phyloP scores from a whole-genome alignment of 2,888 invertebrate genomes.

The Rhagium mordax region DNA sequence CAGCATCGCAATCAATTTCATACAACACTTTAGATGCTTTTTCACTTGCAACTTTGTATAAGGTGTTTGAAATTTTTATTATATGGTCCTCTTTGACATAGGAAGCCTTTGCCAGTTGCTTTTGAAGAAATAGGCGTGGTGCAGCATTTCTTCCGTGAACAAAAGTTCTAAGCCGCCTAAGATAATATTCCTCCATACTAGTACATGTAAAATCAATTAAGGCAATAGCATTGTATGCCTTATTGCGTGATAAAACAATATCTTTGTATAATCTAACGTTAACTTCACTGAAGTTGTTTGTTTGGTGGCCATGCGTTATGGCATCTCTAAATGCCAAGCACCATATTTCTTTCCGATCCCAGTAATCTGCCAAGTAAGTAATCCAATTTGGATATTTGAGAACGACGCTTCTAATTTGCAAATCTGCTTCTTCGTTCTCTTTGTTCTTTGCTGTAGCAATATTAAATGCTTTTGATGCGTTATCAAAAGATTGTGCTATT shows the following conservation, averaged over 20 bases:
- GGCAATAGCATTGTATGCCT: slow-evolving; percentile 39
- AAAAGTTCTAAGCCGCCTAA: slow-evolving; percentile 31
- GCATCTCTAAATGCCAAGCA: slow-evolving; percentile 30
- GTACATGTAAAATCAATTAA: slow-evolving; percentile 39
- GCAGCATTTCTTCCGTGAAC: slow-evolving; percentile 20
- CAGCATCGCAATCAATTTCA: neutral
- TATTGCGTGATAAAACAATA: slow-evolving; percentile 18
- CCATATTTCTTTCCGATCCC: slow-evolving; percentile 38
- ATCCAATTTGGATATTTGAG: slow-evolving; percentile 36
- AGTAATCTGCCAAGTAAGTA: slow-evolving; percentile 17
- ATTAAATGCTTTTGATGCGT: neutral
- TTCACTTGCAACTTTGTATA: neutral
- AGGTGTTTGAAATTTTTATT: neutral
- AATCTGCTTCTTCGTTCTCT: too few species aligned
- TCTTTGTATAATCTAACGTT: slow-evolving; percentile 14
- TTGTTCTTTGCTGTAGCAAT: slow-evolving; percentile 8
- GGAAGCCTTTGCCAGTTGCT: neutral
- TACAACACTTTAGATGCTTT: slow-evolving; percentile 1
- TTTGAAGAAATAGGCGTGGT: neutral
- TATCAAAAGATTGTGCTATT: neutral
- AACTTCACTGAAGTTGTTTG: slow-evolving; percentile 38
- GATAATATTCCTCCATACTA: slow-evolving; percentile 38
- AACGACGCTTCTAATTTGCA: too few species aligned
- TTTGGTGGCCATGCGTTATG: slow-evolving; percentile 38
- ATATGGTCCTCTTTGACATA: neutral